Conservation (phyloP, 2,888 invertebrate species). For the Hyposoter dolosus region DNA sequence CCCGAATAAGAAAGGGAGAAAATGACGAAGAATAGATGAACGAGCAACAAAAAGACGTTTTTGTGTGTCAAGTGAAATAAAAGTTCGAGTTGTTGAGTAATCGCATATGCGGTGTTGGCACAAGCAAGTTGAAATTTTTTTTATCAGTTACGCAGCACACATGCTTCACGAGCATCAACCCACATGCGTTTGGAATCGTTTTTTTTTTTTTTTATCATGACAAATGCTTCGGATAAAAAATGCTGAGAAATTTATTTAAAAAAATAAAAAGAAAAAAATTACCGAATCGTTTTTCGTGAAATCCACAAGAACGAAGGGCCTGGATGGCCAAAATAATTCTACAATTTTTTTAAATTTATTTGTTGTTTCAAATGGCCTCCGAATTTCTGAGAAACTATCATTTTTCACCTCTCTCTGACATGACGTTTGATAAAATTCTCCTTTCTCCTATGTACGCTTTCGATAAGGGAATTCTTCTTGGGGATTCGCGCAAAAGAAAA, state of each 20-base stretch:
- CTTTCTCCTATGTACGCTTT: not conserved
- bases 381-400: not conserved
- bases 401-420: not conserved
- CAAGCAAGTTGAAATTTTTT: slow-evolving; percentile 36
- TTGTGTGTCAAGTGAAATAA: slow-evolving; percentile 23
- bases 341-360: not conserved
- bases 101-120: slow-evolving; percentile 42
- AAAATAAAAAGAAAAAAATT: not conserved
- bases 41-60: not conserved
- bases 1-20: not conserved
- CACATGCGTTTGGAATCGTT: not conserved
- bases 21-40: slow-evolving; percentile 28
- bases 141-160: slow-evolving; percentile 28
- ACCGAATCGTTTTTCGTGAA: not conserved
- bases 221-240: not conserved
- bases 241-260: not conserved
- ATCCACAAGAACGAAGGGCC: not conserved
- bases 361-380: not conserved
- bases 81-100: slow-evolving; percentile 17
- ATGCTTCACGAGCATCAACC: not conserved
- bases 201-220: slow-evolving; percentile 11
- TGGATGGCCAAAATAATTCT: not conserved
- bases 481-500: not conserved
- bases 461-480: not conserved
- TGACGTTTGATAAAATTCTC: not conserved